phyloP scores from a whole-genome alignment of 2,113 vertebrate species.

The Clinocottus analis region DNA sequence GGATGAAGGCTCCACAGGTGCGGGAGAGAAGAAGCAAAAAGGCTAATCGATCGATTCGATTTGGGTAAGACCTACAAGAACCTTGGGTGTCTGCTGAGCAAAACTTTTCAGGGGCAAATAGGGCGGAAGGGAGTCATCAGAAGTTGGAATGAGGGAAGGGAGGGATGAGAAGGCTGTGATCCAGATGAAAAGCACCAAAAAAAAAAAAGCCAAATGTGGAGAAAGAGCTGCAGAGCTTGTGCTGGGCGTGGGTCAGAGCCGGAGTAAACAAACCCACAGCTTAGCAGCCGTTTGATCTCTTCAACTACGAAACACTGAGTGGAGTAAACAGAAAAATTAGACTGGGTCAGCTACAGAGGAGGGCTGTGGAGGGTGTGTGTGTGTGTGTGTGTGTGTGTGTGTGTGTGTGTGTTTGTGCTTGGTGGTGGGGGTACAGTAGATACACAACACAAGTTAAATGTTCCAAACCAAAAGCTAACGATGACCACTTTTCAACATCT shows the following conservation, averaged over 20 bases:
- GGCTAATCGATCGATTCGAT: constrained; percentile 23
- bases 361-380: constrained; percentile 25
- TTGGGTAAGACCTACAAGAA: constrained; percentile 18
- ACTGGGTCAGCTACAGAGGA: constrained; percentile 66
- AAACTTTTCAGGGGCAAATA: constrained; percentile 55
- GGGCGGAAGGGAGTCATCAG: constrained; percentile 47
- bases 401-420: constrained; percentile 2
- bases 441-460: constrained; percentile 49
- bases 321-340: constrained; percentile 75
- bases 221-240: constrained; percentile 61
- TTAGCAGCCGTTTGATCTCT: constrained; percentile 80
- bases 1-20: constrained; percentile 32
- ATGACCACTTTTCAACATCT: constrained; percentile 55
- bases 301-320: constrained; percentile 72
- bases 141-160: constrained; percentile 31
- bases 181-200: constrained; percentile 71
- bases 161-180: constrained; percentile 59
- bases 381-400: constrained; percentile 9
- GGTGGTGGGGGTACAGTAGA: constrained; percentile 1
- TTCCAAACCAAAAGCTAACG: constrained; percentile 62
- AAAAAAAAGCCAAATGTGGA: constrained; percentile 52
- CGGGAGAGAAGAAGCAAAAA: constrained; percentile 1
- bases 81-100: constrained; percentile 11
- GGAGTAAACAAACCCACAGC: constrained; percentile 82
- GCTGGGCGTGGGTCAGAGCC: constrained; percentile 75